Conservation (phyloP, 1,140 invertebrate species). For the Papilio dardanus region DNA sequence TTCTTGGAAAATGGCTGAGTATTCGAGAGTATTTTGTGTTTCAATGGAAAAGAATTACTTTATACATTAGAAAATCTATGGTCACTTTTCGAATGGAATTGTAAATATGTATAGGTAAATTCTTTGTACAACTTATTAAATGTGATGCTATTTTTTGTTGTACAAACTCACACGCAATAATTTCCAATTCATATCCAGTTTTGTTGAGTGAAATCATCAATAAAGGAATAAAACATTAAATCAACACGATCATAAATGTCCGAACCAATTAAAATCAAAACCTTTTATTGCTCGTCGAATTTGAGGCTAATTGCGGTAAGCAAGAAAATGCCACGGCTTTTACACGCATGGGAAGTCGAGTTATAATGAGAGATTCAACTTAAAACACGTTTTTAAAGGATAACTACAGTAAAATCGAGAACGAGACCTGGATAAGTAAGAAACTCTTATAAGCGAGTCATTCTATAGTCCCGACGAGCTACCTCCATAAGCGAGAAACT, state of each 20-base stretch:
- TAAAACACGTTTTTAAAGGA: constrained; percentile 1
- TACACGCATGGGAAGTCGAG: background rate
- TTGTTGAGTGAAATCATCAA: constrained; percentile 44
- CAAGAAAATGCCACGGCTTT: background rate
- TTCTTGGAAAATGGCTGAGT: constrained; percentile 49
- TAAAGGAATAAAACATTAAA: constrained; percentile 48
- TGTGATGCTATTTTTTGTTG: constrained; percentile 42
- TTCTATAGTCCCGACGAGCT: too few relatives aligned
- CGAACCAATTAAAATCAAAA: constrained; percentile 55
- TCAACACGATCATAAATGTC: constrained; percentile 54
- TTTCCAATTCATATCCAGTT: constrained; percentile 23
- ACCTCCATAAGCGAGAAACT: too few relatives aligned
- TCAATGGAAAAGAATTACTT: constrained; percentile 29
- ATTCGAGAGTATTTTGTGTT: constrained; percentile 39
- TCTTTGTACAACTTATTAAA: constrained; percentile 36
- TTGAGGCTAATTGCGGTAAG: constrained; percentile 21
- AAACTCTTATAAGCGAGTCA: too few relatives aligned
- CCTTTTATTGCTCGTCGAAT: constrained; percentile 31
- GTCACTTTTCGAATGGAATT: background rate
- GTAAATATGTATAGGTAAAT: background rate
- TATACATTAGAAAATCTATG: constrained; percentile 40
- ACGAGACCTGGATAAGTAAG: too few relatives aligned
- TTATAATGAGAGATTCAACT: background rate
- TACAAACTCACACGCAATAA: constrained; percentile 22
- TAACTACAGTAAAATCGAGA: too few relatives aligned